These are phyloP conservation scores for Drosophila macrospina DNA, from an alignment of 2,888 invertebrate genomes.

Conservation along the genomic window DNA sequence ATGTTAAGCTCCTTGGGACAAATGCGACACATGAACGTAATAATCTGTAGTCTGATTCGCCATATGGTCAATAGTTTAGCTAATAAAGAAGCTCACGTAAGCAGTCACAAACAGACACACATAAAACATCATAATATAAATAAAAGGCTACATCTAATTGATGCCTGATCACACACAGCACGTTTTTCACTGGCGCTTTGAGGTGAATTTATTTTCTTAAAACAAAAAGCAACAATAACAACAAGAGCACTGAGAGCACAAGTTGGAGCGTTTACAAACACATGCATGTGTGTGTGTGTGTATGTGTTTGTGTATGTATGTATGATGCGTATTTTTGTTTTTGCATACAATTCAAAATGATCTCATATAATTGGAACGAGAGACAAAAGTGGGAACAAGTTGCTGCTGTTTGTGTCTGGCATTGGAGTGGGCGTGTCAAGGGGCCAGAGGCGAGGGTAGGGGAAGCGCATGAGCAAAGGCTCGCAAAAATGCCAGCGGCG, in stretches of 20 bases:
- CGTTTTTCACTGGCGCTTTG: constrained; percentile 65
- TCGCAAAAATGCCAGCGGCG: constrained; percentile 56
- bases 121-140: constrained; percentile 66
- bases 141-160: constrained; percentile 73
- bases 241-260: constrained; percentile 21
- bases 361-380: constrained; percentile 77
- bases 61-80: constrained; percentile 68
- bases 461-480: constrained; percentile 18
- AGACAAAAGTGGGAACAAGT: constrained; percentile 63
- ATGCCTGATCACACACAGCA: constrained; percentile 63
- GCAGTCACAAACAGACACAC: constrained; percentile 40
- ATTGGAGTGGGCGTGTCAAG: constrained; percentile 60
- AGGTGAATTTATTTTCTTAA: constrained; percentile 25
- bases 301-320: not conserved
- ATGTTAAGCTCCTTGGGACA: constrained; percentile 19
- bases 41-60: constrained; percentile 19
- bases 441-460: constrained; percentile 15
- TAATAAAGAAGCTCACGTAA: constrained; percentile 72
- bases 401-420: constrained; percentile 54
- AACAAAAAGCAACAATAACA: constrained; percentile 32
- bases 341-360: constrained; percentile 71
- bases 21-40: constrained; percentile 12
- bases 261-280: constrained; percentile 12
- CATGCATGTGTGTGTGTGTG: constrained; percentile 11
- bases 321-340: constrained; percentile 59